phyloP scores from a whole-genome alignment of 2,888 invertebrate genomes.

The Scrobipalpa atriplicella region DNA sequence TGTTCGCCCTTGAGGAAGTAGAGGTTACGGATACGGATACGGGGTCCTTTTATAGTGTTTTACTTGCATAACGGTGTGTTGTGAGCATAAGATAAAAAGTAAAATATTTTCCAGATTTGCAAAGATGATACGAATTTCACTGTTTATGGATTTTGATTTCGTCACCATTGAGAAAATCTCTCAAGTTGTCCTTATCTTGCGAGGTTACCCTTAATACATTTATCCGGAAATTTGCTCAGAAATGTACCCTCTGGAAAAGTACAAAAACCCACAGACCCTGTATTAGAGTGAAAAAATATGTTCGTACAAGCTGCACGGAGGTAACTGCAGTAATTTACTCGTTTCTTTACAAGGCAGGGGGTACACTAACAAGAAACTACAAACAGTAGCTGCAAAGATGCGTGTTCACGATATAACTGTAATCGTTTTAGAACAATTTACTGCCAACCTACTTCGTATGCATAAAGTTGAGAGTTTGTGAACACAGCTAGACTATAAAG shows the following conservation, averaged over 20 bases:
- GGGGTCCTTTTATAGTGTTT: slow-evolving; percentile 10
- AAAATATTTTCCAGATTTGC: background rate
- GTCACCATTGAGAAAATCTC: too few species aligned
- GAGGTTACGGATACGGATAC: slow-evolving; percentile 10
- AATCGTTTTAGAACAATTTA: background rate
- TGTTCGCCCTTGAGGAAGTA: slow-evolving; percentile 42
- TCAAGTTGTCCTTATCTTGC: too few species aligned
- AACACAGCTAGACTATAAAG: background rate
- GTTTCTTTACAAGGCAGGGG: slow-evolving; percentile 19
- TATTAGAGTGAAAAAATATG: slow-evolving; percentile 23
- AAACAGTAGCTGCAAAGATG: slow-evolving; percentile 10
- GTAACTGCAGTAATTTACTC: slow-evolving; percentile 21
- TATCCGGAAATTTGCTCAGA: too few species aligned
- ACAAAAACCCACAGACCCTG: background rate
- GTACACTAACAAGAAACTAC: slow-evolving; percentile 15
- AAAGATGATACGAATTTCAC: background rate
- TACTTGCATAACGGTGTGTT: background rate
- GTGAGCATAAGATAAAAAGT: background rate
- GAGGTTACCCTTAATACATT: too few species aligned
- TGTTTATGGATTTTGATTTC: too few species aligned
- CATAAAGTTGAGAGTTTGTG: slow-evolving; percentile 13
- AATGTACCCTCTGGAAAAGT: too few species aligned
- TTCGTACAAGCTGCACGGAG: slow-evolving; percentile 22
- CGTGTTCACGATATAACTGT: slow-evolving; percentile 1
- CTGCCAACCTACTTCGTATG: background rate